Percentiles rank a stretch among this genome's conserved stretches.
Conservation (phyloP, 2,888 invertebrate genomes). For the Nomada lathburiana region DNA sequence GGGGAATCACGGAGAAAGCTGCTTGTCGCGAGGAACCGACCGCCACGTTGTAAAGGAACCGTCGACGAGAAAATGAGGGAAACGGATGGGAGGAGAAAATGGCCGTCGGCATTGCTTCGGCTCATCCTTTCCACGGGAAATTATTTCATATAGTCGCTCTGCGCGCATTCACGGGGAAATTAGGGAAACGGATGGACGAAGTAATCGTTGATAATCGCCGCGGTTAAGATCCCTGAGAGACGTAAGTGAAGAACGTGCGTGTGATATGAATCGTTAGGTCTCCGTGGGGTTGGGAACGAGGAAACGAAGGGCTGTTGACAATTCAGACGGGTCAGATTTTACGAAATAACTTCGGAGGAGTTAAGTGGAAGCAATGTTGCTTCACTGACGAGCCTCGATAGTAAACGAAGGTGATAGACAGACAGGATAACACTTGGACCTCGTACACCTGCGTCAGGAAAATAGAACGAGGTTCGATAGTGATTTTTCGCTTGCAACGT, state of each 20-base stretch:
- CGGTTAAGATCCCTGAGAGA: background rate
- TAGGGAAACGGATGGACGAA: background rate
- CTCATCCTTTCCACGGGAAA: background rate
- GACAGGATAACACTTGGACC: background rate
- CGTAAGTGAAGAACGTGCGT: background rate
- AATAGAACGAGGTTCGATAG: no score
- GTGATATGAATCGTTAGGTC: no score
- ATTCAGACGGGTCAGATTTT: no score
- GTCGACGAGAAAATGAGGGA: conserved; percentile 66
- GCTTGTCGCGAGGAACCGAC: conserved; percentile 55
- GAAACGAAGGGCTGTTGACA: no score
- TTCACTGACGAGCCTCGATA: background rate
- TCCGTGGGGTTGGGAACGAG: no score
- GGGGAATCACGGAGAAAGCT: conserved; percentile 75
- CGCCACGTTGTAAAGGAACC: conserved; percentile 56
- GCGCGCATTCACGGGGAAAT: background rate
- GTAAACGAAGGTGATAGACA: background rate
- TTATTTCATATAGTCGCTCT: background rate
- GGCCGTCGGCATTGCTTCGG: conserved; percentile 1
- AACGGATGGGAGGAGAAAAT: conserved; percentile 22
- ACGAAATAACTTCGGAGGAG: no score
- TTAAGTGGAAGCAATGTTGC: background rate
- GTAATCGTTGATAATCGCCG: background rate
- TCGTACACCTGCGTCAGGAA: no score
- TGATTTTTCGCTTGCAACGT: no score